Conservation (phyloP, 2,113 vertebrate species). For the Cepphus grylle region DNA sequence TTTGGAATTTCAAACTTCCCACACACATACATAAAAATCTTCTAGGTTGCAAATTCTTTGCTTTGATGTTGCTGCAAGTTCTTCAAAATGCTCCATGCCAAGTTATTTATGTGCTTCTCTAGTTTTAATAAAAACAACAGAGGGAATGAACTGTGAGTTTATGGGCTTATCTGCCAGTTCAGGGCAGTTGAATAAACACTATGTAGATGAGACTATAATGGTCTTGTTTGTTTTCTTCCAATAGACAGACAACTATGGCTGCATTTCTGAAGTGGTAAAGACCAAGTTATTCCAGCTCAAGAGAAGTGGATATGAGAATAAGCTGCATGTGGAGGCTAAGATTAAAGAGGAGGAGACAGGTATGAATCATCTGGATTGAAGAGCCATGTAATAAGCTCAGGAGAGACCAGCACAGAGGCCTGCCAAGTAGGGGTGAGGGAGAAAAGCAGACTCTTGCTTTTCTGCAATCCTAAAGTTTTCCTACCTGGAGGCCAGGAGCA, state of each 20-base stretch:
- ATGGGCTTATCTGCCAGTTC: neutral
- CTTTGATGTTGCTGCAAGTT: neutral
- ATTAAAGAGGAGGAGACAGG: constrained; percentile 77
- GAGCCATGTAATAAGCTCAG: neutral
- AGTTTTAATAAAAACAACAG: neutral
- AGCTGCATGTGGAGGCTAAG: constrained; percentile 62
- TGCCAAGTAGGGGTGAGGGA: neutral
- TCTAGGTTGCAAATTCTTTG: neutral
- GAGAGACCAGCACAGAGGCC: neutral
- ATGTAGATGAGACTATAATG: neutral
- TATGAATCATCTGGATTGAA: neutral
- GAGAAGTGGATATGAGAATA: constrained; percentile 66
- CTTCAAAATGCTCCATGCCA: neutral
- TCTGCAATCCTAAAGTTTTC: neutral
- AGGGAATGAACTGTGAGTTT: neutral
- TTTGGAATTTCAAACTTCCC: neutral
- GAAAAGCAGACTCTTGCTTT: neutral
- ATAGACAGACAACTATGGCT: constrained; percentile 71
- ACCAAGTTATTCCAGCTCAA: constrained; percentile 76
- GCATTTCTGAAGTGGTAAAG: constrained; percentile 64
- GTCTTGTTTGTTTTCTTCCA: neutral
- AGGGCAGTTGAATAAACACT: neutral
- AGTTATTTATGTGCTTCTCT: neutral
- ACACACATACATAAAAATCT: neutral
- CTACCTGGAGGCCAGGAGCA: neutral